Evolutionary conservation across 2,113 vertebrate genomes (phyloP).

Genomic region (Nicator chloris): DNA sequence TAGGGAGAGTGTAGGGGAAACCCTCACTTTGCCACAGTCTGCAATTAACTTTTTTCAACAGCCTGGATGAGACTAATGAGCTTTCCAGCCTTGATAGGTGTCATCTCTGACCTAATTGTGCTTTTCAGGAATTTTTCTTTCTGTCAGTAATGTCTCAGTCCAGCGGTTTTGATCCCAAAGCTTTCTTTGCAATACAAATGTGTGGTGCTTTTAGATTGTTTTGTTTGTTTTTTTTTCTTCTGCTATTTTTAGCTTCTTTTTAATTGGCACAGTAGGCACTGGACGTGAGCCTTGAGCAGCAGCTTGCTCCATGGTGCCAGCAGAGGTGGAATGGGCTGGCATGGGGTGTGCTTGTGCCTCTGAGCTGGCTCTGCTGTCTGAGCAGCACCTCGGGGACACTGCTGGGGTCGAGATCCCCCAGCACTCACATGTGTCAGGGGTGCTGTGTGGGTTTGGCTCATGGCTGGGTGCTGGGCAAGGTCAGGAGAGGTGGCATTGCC

Average conservation of each 20-base stretch:
- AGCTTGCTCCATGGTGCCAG: background rate
- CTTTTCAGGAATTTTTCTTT: background rate
- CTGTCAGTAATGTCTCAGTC: background rate
- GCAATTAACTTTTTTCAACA: background rate
- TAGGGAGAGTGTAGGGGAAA: background rate
- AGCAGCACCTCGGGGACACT: accelerated
- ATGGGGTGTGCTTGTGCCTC: accelerated
- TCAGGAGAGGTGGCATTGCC: background rate
- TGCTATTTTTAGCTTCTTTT: slow-evolving; percentile 27
- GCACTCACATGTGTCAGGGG: accelerated
- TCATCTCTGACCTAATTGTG: background rate
- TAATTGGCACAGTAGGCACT: background rate
- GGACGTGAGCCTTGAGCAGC: background rate
- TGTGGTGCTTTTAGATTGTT: background rate
- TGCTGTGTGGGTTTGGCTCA: background rate
- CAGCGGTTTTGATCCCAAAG: background rate
- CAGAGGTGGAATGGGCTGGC: background rate
- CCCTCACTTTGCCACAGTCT: background rate
- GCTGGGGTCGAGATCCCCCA: accelerated
- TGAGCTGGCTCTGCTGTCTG: background rate
- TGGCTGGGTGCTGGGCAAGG: background rate
- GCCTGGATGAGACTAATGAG: background rate
- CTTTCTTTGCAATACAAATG: background rate
- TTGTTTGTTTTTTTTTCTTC: background rate
- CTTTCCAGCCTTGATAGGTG: background rate